phyloP scores from a whole-genome alignment of 2,888 invertebrate species.

The Eremobia ochroleuca region DNA sequence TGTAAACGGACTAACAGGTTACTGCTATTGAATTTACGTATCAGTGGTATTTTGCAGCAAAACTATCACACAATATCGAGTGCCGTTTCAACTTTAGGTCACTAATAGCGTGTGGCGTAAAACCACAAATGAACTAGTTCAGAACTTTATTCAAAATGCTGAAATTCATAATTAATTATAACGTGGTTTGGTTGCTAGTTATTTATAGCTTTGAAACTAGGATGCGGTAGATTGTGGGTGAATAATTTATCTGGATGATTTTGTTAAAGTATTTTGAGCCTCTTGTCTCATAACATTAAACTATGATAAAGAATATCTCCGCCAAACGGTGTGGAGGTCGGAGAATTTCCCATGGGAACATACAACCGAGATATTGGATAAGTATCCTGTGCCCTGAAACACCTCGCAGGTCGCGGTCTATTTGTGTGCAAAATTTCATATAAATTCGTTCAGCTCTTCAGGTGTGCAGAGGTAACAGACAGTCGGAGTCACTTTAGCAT shows the following conservation, averaged over 20 bases:
- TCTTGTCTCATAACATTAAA: background rate
- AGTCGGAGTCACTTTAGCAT: background rate
- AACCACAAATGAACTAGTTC: slow-evolving; percentile 43
- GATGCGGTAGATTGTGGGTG: background rate
- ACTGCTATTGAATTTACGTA: background rate
- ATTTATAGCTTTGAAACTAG: slow-evolving; percentile 15
- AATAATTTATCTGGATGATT: background rate
- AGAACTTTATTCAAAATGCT: slow-evolving; percentile 15
- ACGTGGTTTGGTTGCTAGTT: background rate
- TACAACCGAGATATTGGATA: background rate
- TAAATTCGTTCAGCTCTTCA: background rate
- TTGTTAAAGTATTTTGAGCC: background rate
- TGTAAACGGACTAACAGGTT: background rate
- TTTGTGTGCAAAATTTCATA: background rate
- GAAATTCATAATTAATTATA: slow-evolving; percentile 25
- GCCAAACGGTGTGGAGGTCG: background rate
- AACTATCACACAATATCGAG: slow-evolving; percentile 17
- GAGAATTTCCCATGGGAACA: background rate
- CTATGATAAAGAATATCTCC: background rate
- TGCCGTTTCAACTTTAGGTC: background rate
- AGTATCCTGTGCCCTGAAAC: background rate
- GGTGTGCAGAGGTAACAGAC: background rate
- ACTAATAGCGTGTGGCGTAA: slow-evolving; percentile 14
- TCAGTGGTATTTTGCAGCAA: slow-evolving; percentile 12
- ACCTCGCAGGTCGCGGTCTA: background rate